Evolutionary conservation across 1,140 invertebrate genomes (phyloP).

Genomic region (Cyclina sinensis): DNA sequence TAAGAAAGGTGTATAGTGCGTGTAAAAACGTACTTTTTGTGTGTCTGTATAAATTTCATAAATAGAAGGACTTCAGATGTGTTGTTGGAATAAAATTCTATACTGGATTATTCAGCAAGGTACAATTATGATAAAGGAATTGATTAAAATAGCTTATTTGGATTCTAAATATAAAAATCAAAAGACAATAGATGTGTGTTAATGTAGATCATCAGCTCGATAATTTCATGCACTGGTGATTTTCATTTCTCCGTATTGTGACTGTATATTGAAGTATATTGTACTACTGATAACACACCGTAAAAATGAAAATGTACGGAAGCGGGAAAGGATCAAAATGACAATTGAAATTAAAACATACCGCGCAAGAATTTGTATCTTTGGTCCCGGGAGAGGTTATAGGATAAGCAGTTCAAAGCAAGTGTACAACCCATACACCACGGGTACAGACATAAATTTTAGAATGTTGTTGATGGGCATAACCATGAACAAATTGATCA

Average conservation of each 20-base stretch:
- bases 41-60: no score
- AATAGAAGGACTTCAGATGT: no score
- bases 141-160: not conserved
- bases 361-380: not conserved
- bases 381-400: not conserved
- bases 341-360: not conserved
- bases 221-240: not conserved
- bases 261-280: not conserved
- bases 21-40: no score
- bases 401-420: not conserved
- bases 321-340: not conserved
- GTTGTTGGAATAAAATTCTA: conserved; percentile 13
- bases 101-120: not conserved
- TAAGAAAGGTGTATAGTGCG: no score
- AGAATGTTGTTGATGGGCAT: not conserved
- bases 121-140: not conserved
- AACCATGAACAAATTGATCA: not conserved
- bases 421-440: not conserved
- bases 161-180: not conserved
- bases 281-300: not conserved
- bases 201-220: not conserved
- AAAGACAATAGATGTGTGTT: not conserved
- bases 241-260: not conserved
- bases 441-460: not conserved
- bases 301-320: not conserved